Evolutionary conservation across 2,797 vertebrate genomes (phyloP).

Genomic region (Acanthurus leucopareius): DNA sequence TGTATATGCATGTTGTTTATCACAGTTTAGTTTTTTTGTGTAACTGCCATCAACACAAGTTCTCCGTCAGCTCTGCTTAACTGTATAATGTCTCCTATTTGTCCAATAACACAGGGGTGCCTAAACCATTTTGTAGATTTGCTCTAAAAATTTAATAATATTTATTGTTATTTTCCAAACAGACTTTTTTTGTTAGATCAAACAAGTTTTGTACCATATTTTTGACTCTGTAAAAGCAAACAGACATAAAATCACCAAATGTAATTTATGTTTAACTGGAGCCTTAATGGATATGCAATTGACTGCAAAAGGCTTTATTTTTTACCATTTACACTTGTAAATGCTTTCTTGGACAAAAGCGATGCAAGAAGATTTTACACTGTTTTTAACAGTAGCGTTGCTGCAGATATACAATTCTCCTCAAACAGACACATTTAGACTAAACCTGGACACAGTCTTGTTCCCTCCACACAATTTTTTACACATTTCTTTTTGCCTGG

Average conservation of each 20-base stretch:
- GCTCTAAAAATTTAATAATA: not conserved
- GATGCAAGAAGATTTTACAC: not conserved
- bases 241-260: conserved; percentile 5
- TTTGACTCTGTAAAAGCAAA: not conserved
- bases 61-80: not conserved
- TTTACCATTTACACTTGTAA: conserved; percentile 7
- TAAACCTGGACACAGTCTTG: not conserved
- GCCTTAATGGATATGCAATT: conserved; percentile 36
- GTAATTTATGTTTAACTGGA: conserved; percentile 19
- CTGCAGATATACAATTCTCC: not conserved
- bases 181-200: conserved; percentile 10
- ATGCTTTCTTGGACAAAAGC: not conserved
- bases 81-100: not conserved
- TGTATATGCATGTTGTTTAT: conserved; percentile 41
- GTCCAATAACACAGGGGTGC: conserved; percentile 39
- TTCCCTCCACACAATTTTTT: not conserved
- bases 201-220: conserved; percentile 29
- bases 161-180: conserved; percentile 21
- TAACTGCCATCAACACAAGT: conserved; percentile 13
- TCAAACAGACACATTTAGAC: conserved; percentile 1
- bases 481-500: not conserved
- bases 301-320: not conserved
- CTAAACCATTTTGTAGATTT: conserved; percentile 33
- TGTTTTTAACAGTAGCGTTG: not conserved
- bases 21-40: not conserved